Percentiles rank a stretch among this genome's conserved stretches.
These are phyloP conservation scores for Chromis chromis DNA, from an alignment of 2,797 vertebrate species.

Conservation along the genomic window DNA sequence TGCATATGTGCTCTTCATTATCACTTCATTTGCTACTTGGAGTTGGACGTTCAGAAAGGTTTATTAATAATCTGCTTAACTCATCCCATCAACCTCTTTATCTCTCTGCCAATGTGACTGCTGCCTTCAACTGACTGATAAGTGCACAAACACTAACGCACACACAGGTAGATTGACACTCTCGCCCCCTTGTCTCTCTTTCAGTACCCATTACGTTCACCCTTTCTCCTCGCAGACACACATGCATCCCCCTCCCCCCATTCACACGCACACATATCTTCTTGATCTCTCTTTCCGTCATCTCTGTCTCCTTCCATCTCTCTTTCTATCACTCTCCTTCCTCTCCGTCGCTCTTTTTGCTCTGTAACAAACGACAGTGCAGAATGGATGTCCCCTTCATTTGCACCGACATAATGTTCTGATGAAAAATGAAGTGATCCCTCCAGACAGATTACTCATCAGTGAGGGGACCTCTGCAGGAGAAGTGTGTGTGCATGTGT, in stretches of 20 bases:
- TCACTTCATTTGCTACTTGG: conserved; percentile 22
- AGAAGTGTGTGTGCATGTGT: conserved; percentile 2
- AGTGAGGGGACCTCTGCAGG: conserved; percentile 59
- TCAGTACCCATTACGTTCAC: background rate
- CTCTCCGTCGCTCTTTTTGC: conserved; percentile 21
- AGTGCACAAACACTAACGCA: background rate
- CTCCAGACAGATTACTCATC: conserved; percentile 79
- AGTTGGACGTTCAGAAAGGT: conserved; percentile 47
- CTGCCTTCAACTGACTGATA: conserved; percentile 61
- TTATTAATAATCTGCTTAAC: conserved; percentile 70
- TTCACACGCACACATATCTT: background rate
- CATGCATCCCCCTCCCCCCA: background rate
- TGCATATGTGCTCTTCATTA: conserved; percentile 1
- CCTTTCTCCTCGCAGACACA: conserved; percentile 28
- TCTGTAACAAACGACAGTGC: conserved; percentile 65
- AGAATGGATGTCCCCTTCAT: conserved; percentile 80
- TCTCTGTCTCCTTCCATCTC: conserved; percentile 32
- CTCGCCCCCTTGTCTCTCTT: conserved; percentile 1
- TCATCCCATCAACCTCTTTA: conserved; percentile 60
- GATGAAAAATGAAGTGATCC: conserved; percentile 82
- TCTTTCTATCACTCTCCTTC: conserved; percentile 35
- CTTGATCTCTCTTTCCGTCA: conserved; percentile 4
- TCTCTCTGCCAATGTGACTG: conserved; percentile 56
- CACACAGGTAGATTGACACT: conserved; percentile 13
- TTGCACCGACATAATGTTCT: conserved; percentile 75